Evolutionary conservation across 1,140 invertebrate genomes (phyloP).

Genomic region (Lucilia sericata): DNA sequence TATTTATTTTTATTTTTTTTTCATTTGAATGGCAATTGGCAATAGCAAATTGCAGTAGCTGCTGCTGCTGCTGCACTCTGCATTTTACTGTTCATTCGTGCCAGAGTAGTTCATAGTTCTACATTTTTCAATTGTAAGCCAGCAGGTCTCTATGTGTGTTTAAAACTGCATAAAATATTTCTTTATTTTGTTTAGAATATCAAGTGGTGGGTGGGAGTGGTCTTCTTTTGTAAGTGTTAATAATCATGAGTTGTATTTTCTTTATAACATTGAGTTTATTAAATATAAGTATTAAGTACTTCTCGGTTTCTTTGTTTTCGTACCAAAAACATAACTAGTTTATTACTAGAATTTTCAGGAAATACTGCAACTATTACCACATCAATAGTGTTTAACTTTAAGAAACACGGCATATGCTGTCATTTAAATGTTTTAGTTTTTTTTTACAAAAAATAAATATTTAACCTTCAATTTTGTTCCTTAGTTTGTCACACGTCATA

Average conservation of each 20-base stretch:
- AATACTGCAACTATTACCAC: slow-evolving; percentile 16
- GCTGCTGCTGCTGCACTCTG: background rate
- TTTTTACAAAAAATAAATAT: background rate
- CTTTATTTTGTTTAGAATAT: too few relatives aligned
- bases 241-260: background rate
- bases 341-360: background rate
- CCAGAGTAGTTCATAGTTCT: background rate
- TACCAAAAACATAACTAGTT: background rate
- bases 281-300: background rate
- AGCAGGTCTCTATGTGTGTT: background rate
- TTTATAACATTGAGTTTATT: background rate
- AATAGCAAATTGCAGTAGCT: slow-evolving; percentile 22
- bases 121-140: background rate
- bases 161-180: background rate
- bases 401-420: background rate
- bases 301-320: background rate
- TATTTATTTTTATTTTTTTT: background rate
- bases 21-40: slow-evolving; percentile 5
- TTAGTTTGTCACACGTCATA: background rate
- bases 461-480: background rate
- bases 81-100: slow-evolving; percentile 13
- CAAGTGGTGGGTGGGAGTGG: slow-evolving; percentile 13
- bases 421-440: background rate
- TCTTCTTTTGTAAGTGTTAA: slow-evolving; percentile 3
- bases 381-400: background rate